Evolutionary conservation across 2,113 vertebrate genomes (phyloP), one percentile per base, ranked within the genome.

Genomic region (Petroica traversi): DNA sequence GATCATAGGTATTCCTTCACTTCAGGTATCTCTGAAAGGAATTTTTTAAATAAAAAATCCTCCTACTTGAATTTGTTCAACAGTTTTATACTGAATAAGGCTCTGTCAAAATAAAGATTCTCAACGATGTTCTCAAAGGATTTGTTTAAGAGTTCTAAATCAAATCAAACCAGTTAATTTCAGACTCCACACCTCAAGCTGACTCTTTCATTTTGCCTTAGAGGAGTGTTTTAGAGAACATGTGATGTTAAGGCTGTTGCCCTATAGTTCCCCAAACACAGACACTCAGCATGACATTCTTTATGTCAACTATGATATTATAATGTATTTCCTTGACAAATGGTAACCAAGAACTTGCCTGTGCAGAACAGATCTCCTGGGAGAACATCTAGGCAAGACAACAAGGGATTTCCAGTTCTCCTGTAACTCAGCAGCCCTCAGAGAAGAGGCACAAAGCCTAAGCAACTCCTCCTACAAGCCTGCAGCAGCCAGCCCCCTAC

Each of bases 151-250:
- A 51, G 52, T 48, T 84, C 48, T 78, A 84, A 82, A 52, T 18
- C 73, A 78, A 77, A 94, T 28, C 36, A 77, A 55, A 89, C 34
- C 23, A 80, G 52, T 43, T 91, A 18, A 64, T 79, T 95, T 88
- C 85, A 92, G 71, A 69, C 34, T 72, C 54, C 16, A 45, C n/a
- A 34, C 28, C 29, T 81, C 40, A 34, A 4, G 45, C 0, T 57
- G 41, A 38, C 24, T 52, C 61, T 75, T 66, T 61, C 22, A 38
- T 88, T 82, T 81, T 81, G 58, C 81, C 20, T 91, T 13, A 45
- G 19, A 88, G 58, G 25, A 67, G 29, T 3, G 12, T 52, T 80
- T n/a, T 48, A 52, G 79, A 38, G 63, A 55, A 34, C 62, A 86
- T 29, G 25, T 8, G 61, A 49, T 5, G 5, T 43, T 41, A 22